Percentiles rank a stretch among this genome's conserved stretches.
phyloP scores from a whole-genome alignment of 2,797 vertebrate genomes.

The Hydrophis major region DNA sequence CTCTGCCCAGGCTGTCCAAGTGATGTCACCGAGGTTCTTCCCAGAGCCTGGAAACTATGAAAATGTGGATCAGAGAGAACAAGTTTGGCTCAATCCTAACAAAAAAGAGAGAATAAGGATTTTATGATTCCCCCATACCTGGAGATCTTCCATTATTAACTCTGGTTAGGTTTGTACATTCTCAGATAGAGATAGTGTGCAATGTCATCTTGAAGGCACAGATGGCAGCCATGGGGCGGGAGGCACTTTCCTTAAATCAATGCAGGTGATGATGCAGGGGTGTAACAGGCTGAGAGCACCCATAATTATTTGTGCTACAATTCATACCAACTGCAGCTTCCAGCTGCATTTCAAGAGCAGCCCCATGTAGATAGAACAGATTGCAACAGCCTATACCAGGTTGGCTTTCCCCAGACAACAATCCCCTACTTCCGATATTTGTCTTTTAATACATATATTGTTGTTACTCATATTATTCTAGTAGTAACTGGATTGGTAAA shows the following conservation, averaged over 20 bases:
- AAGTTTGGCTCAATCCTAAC: not conserved
- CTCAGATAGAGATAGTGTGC: not conserved
- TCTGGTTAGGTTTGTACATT: not conserved
- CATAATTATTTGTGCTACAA: not conserved
- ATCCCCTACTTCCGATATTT: not conserved
- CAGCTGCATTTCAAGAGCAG: not conserved
- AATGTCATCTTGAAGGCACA: not conserved
- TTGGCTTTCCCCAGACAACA: not conserved
- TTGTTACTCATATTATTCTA: not conserved
- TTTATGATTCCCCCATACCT: not conserved
- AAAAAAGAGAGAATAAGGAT: not conserved
- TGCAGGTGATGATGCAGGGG: not conserved
- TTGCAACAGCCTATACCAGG: not conserved
- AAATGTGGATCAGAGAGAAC: not conserved
- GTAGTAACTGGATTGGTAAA: not conserved
- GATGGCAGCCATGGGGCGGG: not conserved
- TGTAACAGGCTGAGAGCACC: not conserved
- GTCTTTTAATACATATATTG: not conserved
- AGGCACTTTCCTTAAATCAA: not conserved
- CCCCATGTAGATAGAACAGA: not conserved
- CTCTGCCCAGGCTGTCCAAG: not conserved
- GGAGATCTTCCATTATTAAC: not conserved
- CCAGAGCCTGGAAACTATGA: not conserved
- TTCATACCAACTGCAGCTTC: not conserved
- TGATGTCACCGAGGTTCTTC: not conserved